A percentile compares a stretch with the other conserved stretches of the same genome.
Conservation (phyloP, 1,140 invertebrate species). For the Lycorma delicatula region DNA sequence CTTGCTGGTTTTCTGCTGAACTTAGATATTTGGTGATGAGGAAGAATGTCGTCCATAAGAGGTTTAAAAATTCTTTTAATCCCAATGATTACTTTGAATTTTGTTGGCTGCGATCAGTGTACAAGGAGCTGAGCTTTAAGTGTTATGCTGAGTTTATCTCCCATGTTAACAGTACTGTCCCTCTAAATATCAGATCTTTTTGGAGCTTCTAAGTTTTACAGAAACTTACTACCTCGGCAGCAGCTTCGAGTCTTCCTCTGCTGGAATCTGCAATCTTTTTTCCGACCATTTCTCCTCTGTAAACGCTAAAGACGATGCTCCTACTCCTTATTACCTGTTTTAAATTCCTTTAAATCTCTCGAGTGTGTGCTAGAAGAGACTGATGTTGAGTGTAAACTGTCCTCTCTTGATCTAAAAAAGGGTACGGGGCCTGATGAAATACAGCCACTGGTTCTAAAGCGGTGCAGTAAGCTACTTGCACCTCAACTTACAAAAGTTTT, state of each 20-base stretch:
- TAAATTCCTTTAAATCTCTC: not conserved
- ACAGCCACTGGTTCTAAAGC: not conserved
- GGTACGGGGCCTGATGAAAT: conserved; percentile 1
- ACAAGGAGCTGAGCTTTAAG: not conserved
- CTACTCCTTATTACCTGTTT: not conserved
- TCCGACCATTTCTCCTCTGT: not conserved
- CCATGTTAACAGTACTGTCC: not conserved
- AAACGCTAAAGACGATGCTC: not conserved
- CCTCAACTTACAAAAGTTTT: not conserved
- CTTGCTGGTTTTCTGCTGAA: not conserved
- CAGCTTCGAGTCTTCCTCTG: not conserved
- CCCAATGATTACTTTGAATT: not conserved
- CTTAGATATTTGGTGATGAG: not conserved
- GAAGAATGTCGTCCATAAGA: not conserved
- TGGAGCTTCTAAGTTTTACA: not conserved
- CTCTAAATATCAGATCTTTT: not conserved
- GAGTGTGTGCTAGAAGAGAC: not conserved
- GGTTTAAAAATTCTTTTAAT: not conserved
- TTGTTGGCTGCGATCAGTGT: not conserved
- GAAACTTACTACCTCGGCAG: not conserved
- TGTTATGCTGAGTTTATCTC: not conserved
- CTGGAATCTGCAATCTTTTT: not conserved
- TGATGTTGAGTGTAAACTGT: not conserved
- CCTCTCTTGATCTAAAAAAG: not conserved
- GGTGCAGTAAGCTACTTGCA: conserved; percentile 3